A percentile compares a stretch with the other conserved stretches of the same genome.
Evolutionary conservation across 2,888 invertebrate genomes (phyloP).

Genomic region (Orchesella flavescens): DNA sequence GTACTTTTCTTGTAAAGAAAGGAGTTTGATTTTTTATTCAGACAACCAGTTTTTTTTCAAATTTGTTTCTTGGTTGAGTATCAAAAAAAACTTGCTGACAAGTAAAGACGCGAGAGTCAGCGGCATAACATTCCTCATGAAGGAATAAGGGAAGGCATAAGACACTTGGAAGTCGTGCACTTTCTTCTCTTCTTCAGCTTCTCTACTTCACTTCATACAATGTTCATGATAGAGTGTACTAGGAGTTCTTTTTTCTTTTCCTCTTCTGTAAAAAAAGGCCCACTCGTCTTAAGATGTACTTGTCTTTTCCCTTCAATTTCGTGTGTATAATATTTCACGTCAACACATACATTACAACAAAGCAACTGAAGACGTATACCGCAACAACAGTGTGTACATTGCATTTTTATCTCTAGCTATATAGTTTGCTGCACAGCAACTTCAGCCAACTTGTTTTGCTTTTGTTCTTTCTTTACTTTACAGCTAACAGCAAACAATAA

Average conservation of each 20-base stretch:
- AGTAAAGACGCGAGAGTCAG: background rate
- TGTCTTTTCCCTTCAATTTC: too few species aligned
- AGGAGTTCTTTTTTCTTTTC: background rate
- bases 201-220: constrained; percentile 4
- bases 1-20: background rate
- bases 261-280: background rate
- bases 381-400: too few species aligned
- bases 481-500: too few species aligned
- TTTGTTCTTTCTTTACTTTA: too few species aligned
- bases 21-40: constrained; percentile 43
- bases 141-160: background rate
- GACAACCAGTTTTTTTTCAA: constrained; percentile 43
- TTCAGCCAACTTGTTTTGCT: too few species aligned
- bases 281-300: background rate
- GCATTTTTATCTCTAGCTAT: too few species aligned
- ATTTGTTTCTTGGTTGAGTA: constrained; percentile 1
- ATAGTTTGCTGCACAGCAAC: too few species aligned
- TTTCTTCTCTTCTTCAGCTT: background rate
- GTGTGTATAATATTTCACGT: too few species aligned
- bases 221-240: constrained; percentile 17
- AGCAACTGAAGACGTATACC: too few species aligned
- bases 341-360: too few species aligned
- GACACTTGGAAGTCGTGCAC: background rate
- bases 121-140: background rate
- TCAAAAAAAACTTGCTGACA: constrained; percentile 40